phyloP scores from a whole-genome alignment of 1,140 invertebrate species.

The Microvelia longipes region DNA sequence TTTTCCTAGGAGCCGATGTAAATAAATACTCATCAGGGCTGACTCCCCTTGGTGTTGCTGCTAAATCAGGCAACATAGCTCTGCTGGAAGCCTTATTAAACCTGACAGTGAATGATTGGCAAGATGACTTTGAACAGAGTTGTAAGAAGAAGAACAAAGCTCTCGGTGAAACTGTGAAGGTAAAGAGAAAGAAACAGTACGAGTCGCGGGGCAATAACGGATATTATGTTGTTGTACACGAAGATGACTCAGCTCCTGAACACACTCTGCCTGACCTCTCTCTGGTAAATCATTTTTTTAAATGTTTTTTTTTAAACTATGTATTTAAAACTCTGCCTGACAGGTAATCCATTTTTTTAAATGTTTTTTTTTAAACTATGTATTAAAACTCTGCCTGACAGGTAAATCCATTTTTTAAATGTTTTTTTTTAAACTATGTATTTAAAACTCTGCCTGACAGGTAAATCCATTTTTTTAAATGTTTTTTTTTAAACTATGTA shows the following conservation, averaged over 20 bases:
- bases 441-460: no score
- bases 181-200: neutral
- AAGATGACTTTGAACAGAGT: neutral
- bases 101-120: neutral
- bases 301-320: no score
- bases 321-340: no score
- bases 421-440: no score
- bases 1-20: conserved; percentile 7
- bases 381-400: no score
- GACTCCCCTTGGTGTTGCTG: conserved; percentile 6
- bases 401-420: no score
- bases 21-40: conserved; percentile 6
- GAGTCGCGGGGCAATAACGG: conserved; percentile 22
- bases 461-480: no score
- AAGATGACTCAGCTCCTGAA: conserved; percentile 21
- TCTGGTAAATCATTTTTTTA: no score
- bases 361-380: no score
- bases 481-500: no score
- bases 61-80: conserved; percentile 6
- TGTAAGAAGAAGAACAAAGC: neutral
- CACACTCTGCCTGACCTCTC: conserved; percentile 2
- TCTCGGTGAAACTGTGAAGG: neutral
- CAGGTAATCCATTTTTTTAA: no score
- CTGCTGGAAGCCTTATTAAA: conserved; percentile 6
- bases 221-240: conserved; percentile 30